Evolutionary conservation across 2,888 invertebrate species (phyloP).

Genomic region (Amorpha juglandis): DNA sequence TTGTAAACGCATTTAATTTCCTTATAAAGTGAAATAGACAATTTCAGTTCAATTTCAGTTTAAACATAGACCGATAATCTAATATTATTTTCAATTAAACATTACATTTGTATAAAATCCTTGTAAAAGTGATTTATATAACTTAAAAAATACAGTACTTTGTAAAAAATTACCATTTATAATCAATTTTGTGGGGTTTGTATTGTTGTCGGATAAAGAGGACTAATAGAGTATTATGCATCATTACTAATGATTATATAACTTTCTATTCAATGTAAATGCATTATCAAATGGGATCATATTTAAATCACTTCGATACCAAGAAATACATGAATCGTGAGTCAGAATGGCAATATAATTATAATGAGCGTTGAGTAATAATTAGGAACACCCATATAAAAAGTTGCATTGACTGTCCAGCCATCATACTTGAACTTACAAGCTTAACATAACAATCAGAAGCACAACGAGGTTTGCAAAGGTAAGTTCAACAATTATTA

Average conservation of each 20-base stretch:
- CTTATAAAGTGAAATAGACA: no score
- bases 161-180: no score
- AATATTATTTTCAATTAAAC: no score
- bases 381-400: constrained; percentile 11
- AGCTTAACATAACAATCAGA: neutral
- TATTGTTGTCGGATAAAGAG: no score
- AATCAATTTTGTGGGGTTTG: no score
- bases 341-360: constrained; percentile 27
- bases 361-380: constrained; percentile 2
- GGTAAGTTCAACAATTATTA: neutral
- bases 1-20: no score
- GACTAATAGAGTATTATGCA: neutral
- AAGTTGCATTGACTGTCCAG: neutral
- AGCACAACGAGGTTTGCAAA: neutral
- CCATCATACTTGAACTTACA: constrained; percentile 1
- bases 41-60: no score
- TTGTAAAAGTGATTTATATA: no score
- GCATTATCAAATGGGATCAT: neutral
- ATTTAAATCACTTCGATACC: neutral
- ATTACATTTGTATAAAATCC: no score
- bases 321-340: neutral
- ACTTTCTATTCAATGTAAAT: constrained; percentile 6
- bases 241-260: neutral
- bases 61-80: no score
- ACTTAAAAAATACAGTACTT: no score